Percentiles rank a stretch among this genome's conserved stretches.
These are phyloP conservation scores for Amblyteles armatorius DNA, from an alignment of 2,888 invertebrate genomes.

Conservation along the genomic window DNA sequence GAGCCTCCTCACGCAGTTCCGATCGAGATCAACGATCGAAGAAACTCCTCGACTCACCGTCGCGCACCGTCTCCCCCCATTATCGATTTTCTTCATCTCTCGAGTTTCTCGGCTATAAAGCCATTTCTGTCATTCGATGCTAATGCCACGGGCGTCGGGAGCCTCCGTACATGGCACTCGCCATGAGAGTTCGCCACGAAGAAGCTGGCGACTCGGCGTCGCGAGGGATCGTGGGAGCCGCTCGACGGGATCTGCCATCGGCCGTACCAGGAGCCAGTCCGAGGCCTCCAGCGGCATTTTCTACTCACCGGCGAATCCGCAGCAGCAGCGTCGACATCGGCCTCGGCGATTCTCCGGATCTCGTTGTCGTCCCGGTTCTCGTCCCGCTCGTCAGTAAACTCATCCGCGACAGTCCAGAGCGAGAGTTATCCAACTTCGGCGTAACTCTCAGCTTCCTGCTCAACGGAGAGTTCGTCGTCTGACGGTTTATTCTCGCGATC, in stretches of 20 bases:
- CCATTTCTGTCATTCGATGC: slow-evolving; percentile 81
- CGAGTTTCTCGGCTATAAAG: slow-evolving; percentile 75
- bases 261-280: slow-evolving; percentile 11
- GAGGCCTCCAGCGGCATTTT: background rate
- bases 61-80: slow-evolving; percentile 53
- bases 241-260: slow-evolving; percentile 58
- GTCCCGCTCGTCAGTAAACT: slow-evolving; percentile 25
- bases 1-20: background rate
- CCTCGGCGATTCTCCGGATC: slow-evolving; percentile 31
- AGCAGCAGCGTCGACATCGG: slow-evolving; percentile 10
- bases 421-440: slow-evolving; percentile 55
- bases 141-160: slow-evolving; percentile 74
- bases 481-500: slow-evolving; percentile 38
- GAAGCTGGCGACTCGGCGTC: slow-evolving; percentile 64
- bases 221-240: slow-evolving; percentile 66
- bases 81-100: slow-evolving; percentile 76
- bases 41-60: slow-evolving; percentile 58
- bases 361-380: slow-evolving; percentile 32
- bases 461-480: slow-evolving; percentile 37
- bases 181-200: slow-evolving; percentile 59
- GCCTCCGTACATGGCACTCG: slow-evolving; percentile 70
- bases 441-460: slow-evolving; percentile 52
- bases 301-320: slow-evolving; percentile 10
- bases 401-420: slow-evolving; percentile 41
- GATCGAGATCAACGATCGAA: slow-evolving; percentile 57